Evolutionary conservation across 2,113 vertebrate genomes (phyloP).

Genomic region (Paratilapia polleni): DNA sequence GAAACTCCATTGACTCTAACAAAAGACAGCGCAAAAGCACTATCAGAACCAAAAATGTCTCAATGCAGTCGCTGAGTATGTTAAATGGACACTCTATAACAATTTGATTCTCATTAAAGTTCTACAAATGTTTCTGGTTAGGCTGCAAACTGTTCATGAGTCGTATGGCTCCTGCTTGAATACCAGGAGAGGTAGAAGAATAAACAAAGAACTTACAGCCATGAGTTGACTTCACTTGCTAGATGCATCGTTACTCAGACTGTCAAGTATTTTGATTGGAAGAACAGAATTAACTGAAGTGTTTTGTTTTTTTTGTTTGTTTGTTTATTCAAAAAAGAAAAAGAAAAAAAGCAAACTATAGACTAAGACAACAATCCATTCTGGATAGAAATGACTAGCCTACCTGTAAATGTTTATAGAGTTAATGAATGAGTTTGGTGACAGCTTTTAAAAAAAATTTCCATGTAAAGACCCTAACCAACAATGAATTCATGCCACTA

Average conservation of each 20-base stretch:
- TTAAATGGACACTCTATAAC: not conserved
- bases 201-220: not conserved
- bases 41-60: not conserved
- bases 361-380: too few species aligned
- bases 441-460: too few species aligned
- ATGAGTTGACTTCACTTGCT: not conserved
- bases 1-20: not conserved
- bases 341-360: too few species aligned
- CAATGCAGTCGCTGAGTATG: not conserved
- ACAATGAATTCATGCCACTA: too few species aligned
- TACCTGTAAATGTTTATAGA: too few species aligned
- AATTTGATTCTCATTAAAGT: not conserved
- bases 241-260: not conserved
- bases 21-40: not conserved
- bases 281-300: too few species aligned
- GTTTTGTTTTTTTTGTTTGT: too few species aligned
- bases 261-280: too few species aligned
- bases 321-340: too few species aligned
- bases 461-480: too few species aligned
- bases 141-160: not conserved
- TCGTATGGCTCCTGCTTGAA: not conserved
- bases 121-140: not conserved
- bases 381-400: too few species aligned
- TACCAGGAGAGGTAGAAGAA: not conserved
- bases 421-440: too few species aligned